These are phyloP conservation scores for Engystomops pustulosus DNA, from an alignment of 2,113 vertebrate genomes.

Conservation along the genomic window DNA sequence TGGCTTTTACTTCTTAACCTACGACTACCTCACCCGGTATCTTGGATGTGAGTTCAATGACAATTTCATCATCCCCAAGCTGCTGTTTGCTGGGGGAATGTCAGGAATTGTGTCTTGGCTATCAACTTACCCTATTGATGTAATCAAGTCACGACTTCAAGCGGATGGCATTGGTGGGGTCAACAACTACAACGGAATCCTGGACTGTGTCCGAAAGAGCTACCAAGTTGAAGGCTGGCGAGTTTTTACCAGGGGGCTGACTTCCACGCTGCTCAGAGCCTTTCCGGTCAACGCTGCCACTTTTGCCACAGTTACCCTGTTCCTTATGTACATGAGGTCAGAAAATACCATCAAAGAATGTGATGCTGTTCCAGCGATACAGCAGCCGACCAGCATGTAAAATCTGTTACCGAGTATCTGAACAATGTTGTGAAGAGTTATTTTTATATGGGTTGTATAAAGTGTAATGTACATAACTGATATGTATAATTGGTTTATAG, in stretches of 20 bases:
- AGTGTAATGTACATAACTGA: conserved; percentile 55
- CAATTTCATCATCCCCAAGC: conserved; percentile 87
- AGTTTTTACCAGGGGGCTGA: conserved; percentile 91
- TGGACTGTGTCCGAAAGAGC: conserved; percentile 89
- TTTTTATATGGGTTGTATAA: conserved; percentile 57
- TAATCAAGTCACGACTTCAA: conserved; percentile 95
- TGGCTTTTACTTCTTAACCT: conserved; percentile 93
- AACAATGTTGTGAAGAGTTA: conserved; percentile 22
- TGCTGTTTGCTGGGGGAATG: conserved; percentile 91
- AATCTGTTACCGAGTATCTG: not conserved
- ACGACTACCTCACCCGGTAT: conserved; percentile 86
- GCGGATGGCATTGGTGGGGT: conserved; percentile 87
- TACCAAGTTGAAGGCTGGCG: conserved; percentile 85
- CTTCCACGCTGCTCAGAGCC: conserved; percentile 91
- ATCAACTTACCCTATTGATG: conserved; percentile 92
- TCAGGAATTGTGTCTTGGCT: conserved; percentile 92
- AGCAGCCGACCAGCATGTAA: conserved; percentile 84
- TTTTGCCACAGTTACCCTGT: conserved; percentile 91
- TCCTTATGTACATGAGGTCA: conserved; percentile 85
- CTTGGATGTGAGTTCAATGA: conserved; percentile 88
- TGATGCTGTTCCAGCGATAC: conserved; percentile 72
- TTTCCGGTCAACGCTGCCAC: conserved; percentile 96
- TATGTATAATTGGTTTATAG: conserved; percentile 43
- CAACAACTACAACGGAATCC: conserved; percentile 83
- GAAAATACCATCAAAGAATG: conserved; percentile 73